Evolutionary conservation across 1,140 invertebrate genomes (phyloP), one percentile per base, ranked within the genome.

Genomic region (Ruditapes philippinarum): DNA sequence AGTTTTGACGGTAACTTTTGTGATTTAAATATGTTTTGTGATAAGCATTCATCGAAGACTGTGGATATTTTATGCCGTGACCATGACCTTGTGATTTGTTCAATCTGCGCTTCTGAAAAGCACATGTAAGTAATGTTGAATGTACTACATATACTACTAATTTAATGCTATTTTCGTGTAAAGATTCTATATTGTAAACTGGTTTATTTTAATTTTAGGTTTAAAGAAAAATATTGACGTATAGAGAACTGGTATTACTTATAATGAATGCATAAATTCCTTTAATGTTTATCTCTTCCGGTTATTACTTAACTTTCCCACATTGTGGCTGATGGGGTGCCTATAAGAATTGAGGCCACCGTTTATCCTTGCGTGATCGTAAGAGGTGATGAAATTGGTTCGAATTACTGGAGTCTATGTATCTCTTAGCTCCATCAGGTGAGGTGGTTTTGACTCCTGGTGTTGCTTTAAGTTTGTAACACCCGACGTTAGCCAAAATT

Each of bases 41-140:
- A 83, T 11, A 42, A 36, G 14, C 82, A 84, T 25, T 9, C 42
- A 28, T 42, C 33, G 25, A 54, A 31, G 62, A 31, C 12, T 7
- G 1, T 83, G 38, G 65, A 73, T 19, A 38, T 70, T 19, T 54
- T 51, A 22, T 84, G 82, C 45, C n/a, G 45, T n/a, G 11, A 54
- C 9, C 82, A 84, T 38, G 65, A 33, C 28, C 17, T 51, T 5
- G 68, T 84, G 1, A 1, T 84, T 1, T 84, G 82, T 31, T 57
- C 49, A 0, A 38, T 17, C 25, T 84, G 82, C 45, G 62, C 49
- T 5, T 36, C 42, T 17, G n/a, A 54, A 12, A 33, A 73, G 22
- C 82, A 84, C 49, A 74, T 60, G 82, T 84, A 19, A 73, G 62
- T 84, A 49, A 28, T 19, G 11, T n/a, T n/a, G n/a, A n/a, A n/a